A percentile compares a stretch with the other conserved stretches of the same genome.
Evolutionary conservation across 2,113 vertebrate species (phyloP).

Genomic region (Zosterops hypoxanthus): DNA sequence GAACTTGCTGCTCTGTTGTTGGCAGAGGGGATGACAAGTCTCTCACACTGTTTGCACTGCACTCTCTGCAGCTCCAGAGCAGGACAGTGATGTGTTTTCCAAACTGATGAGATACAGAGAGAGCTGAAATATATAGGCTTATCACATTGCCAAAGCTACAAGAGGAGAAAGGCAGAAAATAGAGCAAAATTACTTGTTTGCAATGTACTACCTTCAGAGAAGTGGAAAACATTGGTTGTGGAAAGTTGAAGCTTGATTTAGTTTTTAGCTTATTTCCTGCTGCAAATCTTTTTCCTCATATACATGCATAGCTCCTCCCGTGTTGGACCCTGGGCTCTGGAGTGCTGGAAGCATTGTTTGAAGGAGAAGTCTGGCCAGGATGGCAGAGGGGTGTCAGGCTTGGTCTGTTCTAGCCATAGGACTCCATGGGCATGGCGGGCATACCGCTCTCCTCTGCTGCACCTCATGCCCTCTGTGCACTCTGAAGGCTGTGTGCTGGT

Average conservation of each 20-base stretch:
- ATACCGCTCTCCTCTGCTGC: neutral
- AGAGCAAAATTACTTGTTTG: neutral
- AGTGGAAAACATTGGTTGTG: neutral
- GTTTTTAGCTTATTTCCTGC: neutral
- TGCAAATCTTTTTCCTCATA: neutral
- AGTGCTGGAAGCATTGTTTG: neutral
- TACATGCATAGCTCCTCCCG: neutral
- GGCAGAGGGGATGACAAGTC: neutral
- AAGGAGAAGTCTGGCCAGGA: neutral
- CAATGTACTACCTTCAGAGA: neutral
- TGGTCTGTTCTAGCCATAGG: neutral
- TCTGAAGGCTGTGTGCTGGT: neutral
- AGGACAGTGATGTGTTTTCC: neutral
- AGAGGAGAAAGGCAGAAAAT: neutral
- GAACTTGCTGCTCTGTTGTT: neutral
- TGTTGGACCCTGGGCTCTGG: neutral
- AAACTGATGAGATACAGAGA: neutral
- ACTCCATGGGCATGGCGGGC: rapidly evolving
- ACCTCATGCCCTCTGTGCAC: rapidly evolving
- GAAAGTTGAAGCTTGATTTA: neutral
- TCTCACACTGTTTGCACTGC: neutral
- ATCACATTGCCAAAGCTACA: neutral
- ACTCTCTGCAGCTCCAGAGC: neutral
- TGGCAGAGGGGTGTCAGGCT: neutral
- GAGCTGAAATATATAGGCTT: neutral